Conservation (phyloP, 2,888 invertebrate genomes). For the Agriopis aurantiaria region DNA sequence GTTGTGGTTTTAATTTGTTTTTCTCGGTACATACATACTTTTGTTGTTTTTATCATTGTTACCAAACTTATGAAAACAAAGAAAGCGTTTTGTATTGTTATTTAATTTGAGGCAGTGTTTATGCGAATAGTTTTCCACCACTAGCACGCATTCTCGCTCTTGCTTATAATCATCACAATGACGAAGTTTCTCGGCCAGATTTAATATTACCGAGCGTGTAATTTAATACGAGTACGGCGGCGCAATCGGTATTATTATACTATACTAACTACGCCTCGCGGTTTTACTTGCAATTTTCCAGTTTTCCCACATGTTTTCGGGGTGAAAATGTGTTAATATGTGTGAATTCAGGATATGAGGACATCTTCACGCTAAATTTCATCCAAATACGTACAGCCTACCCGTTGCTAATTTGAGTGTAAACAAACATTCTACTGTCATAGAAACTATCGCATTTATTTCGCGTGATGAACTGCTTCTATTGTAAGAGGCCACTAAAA, state of each 20-base stretch:
- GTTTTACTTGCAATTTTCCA: background rate
- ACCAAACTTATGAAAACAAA: background rate
- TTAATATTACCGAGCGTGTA: slow-evolving; percentile 36
- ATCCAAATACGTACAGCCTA: background rate
- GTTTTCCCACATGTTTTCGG: background rate
- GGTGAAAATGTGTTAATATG: background rate
- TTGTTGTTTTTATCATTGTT: too few species aligned
- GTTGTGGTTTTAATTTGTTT: too few species aligned
- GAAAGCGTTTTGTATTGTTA: background rate
- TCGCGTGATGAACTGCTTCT: too few species aligned
- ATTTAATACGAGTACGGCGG: slow-evolving; percentile 37
- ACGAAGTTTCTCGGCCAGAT: slow-evolving; percentile 39
- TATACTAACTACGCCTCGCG: background rate
- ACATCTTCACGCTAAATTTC: background rate
- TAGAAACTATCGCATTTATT: too few species aligned
- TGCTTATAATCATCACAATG: slow-evolving; percentile 40
- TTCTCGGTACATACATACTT: too few species aligned
- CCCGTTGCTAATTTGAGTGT: background rate
- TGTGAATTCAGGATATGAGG: background rate
- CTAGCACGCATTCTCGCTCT: slow-evolving; percentile 31
- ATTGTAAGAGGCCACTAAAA: too few species aligned
- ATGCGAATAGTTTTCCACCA: background rate
- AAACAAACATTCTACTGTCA: too few species aligned
- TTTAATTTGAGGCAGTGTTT: background rate
- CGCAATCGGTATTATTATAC: slow-evolving; percentile 40